phyloP scores from a whole-genome alignment of 2,113 vertebrate species.

The Alectura lathami region DNA sequence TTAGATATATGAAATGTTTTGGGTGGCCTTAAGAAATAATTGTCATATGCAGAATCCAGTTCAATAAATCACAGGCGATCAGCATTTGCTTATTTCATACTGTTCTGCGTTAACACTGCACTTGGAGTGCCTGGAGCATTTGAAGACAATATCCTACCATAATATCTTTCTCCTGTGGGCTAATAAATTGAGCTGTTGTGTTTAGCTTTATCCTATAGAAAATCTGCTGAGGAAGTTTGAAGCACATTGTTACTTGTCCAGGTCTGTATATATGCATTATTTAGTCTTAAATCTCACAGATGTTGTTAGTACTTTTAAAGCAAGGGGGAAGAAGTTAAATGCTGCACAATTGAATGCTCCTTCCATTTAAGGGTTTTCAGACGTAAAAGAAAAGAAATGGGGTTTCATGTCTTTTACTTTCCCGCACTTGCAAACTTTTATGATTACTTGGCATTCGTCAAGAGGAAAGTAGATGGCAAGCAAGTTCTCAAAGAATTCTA shows the following conservation, averaged over 20 bases:
- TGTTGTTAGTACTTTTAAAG: neutral
- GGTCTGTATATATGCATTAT: neutral
- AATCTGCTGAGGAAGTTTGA: slow-evolving; percentile 6
- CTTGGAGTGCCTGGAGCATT: neutral
- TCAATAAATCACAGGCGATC: neutral
- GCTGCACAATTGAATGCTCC: slow-evolving; percentile 3
- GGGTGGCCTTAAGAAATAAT: neutral
- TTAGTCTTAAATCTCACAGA: slow-evolving; percentile 39
- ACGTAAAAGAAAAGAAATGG: slow-evolving; percentile 14
- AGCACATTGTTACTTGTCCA: neutral
- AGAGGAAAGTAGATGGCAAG: slow-evolving; percentile 39
- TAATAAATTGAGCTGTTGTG: neutral
- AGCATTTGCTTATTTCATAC: neutral
- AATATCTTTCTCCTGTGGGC: neutral
- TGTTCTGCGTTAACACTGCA: neutral
- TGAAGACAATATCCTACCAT: neutral
- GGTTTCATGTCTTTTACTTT: slow-evolving; percentile 30
- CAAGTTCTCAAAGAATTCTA: neutral
- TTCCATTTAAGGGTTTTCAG: slow-evolving; percentile 36
- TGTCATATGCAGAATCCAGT: neutral
- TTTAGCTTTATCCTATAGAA: neutral
- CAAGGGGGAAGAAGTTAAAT: neutral
- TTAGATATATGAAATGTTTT: neutral
- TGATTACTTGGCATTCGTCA: slow-evolving; percentile 10
- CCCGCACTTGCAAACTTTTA: slow-evolving; percentile 42